Base-by-base conservation (phyloP, 2,113 vertebrate genomes). In the Pterocles burchelli region DNA sequence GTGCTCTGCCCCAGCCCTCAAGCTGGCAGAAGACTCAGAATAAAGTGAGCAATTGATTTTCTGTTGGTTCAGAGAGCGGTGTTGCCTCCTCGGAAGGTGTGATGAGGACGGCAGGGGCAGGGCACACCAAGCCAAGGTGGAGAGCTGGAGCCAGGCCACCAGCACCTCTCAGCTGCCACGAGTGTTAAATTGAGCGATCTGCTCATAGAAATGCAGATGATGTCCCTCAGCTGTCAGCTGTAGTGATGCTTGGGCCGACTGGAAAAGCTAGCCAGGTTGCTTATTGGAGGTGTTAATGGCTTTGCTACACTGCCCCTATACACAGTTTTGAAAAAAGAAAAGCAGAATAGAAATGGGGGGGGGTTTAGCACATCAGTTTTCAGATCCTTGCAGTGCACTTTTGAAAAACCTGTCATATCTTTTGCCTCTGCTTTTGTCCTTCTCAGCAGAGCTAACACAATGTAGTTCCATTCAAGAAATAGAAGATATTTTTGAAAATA, bases 231-330 rank as follows among this genome's bases (percentile, higher is more conserved):
- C n/a, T 79, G 52, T 46, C 10, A 33, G 43, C 43, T 62, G 36
- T 85, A 17, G 45, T 28, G 16, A 29, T 61, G 20, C 29, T 88
- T 75, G 29, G 25, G 34, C 34, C 33, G 46, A 8, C 24, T 55
- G 57, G 25, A 43, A 45, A 38, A 48, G 41, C 29, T 78, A 46
- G 13, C 14, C 55, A 41, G 17, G 49, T 31, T 51, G 43, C 28
- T 51, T 58, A 16, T 34, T 38, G 21, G 48, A 75, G 48, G 22
- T 10, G 34, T n/a, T 41, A 66, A 18, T 71, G 66, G 16, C 9
- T 29, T 79, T 46, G 19, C 28, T 58, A 4, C 2, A 2, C 9
- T 2, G 8, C 46, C 48, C 46, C 0, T 31, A 5, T 46, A 49
- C 3, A 9, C 7, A 46, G 41, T 31, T 89, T 11, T 78, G 66